These are phyloP conservation scores for Athripsodes cinereus DNA, from an alignment of 2,888 invertebrate genomes.

Conservation along the genomic window DNA sequence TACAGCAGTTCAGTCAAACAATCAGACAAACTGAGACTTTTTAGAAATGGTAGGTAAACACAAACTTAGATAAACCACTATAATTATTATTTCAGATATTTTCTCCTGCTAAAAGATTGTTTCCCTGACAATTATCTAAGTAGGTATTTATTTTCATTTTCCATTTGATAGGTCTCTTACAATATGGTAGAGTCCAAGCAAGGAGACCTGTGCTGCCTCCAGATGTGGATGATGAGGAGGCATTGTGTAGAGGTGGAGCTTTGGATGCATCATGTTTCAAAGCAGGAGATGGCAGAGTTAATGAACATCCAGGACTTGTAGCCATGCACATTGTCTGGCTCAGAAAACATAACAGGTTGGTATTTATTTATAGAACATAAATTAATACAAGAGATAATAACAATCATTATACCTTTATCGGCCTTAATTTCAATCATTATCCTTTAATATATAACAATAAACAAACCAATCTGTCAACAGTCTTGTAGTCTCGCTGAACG, in stretches of 20 bases:
- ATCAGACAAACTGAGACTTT: slow-evolving; percentile 67
- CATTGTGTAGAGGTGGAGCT: slow-evolving; percentile 65
- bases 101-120: too few species aligned
- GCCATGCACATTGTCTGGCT: slow-evolving; percentile 72
- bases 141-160: background rate
- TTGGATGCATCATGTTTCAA: slow-evolving; percentile 69
- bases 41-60: slow-evolving; percentile 57
- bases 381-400: too few species aligned
- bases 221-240: slow-evolving; percentile 48
- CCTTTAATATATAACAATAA: too few species aligned
- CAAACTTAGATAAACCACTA: background rate
- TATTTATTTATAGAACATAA: too few species aligned
- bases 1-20: slow-evolving; percentile 72
- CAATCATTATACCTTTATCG: too few species aligned
- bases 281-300: slow-evolving; percentile 71
- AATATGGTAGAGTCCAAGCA: slow-evolving; percentile 61
- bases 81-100: too few species aligned
- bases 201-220: slow-evolving; percentile 54
- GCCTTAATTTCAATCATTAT: too few species aligned
- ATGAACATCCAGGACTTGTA: slow-evolving; percentile 74
- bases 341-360: slow-evolving; percentile 60
- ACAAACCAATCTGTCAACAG: too few species aligned
- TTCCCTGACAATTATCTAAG: too few species aligned
- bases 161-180: slow-evolving; percentile 40
- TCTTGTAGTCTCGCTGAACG: too few species aligned